Percentiles rank a stretch among this genome's conserved stretches.
phyloP scores from a whole-genome alignment of 2,113 vertebrate genomes.

The Galbula dea region DNA sequence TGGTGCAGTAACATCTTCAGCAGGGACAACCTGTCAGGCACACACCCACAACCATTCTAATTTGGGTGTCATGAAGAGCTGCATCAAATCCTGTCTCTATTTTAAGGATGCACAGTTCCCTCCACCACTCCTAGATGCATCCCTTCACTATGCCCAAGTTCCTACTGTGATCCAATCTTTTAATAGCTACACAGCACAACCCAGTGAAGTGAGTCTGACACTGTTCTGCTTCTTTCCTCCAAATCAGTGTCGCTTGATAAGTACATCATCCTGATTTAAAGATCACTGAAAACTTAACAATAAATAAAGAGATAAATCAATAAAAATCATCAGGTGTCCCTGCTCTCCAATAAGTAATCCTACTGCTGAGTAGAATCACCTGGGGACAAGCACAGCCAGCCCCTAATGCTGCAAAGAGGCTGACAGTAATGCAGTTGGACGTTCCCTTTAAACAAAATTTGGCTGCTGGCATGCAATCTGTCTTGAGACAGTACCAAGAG shows the following conservation, averaged over 20 bases:
- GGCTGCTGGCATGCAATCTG: not conserved
- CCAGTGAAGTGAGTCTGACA: not conserved
- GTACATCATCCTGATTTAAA: not conserved
- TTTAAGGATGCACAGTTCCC: not conserved
- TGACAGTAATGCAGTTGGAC: constrained; percentile 28
- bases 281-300: not conserved
- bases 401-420: not conserved
- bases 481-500: constrained; percentile 4
- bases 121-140: not conserved
- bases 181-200: not conserved
- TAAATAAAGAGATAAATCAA: not conserved
- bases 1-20: constrained; percentile 44
- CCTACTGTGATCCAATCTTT: not conserved
- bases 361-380: not conserved
- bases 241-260: not conserved
- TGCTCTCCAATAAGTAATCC: not conserved
- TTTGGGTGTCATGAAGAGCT: constrained; percentile 24
- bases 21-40: constrained; percentile 57
- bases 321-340: not conserved
- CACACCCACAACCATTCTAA: constrained; percentile 55
- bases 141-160: not conserved
- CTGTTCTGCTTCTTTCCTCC: not conserved
- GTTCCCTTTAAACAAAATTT: not conserved
- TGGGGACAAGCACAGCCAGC: not conserved
- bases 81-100: constrained; percentile 25